These are phyloP conservation scores for Spongilla lacustris DNA, from an alignment of 37 sponge, comb jelly and placozoan species.

Conservation along the genomic window DNA sequence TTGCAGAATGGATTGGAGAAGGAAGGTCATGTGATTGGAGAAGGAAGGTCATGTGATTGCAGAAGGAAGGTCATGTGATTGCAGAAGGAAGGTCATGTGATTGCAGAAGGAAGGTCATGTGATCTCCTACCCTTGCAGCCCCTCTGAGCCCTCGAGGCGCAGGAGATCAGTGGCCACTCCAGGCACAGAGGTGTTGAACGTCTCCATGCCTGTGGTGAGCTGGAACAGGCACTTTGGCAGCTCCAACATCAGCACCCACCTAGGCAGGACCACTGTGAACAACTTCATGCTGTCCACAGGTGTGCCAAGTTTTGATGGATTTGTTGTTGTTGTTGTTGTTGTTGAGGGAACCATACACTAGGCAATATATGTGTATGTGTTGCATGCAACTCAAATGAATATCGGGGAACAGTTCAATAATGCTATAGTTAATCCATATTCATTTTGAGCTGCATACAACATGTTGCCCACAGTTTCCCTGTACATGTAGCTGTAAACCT, in stretches of 20 bases:
- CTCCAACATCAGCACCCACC: conserved; percentile 61
- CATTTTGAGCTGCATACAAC: too few relatives aligned
- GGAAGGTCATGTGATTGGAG: not conserved
- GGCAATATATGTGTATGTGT: too few relatives aligned
- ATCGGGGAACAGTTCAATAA: too few relatives aligned
- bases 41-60: not conserved
- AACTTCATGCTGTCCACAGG: conserved; percentile 54
- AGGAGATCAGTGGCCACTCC: not conserved
- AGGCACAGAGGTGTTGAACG: conserved; percentile 33
- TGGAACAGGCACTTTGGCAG: conserved; percentile 75
- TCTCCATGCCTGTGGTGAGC: conserved; percentile 60
- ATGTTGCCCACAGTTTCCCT: too few relatives aligned
- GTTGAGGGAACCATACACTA: too few relatives aligned
- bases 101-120: not conserved
- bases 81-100: not conserved
- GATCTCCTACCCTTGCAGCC: not conserved
- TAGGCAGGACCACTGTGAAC: conserved; percentile 47
- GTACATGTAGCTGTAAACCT: too few relatives aligned
- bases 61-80: not conserved
- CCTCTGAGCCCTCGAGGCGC: conserved; percentile 5
- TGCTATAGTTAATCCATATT: too few relatives aligned
- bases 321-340: too few relatives aligned
- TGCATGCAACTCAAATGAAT: not conserved
- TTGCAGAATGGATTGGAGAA: not conserved
- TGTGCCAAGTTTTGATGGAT: too few relatives aligned